Conservation (phyloP, 1,140 invertebrate genomes). For the Coelopa frigida region DNA sequence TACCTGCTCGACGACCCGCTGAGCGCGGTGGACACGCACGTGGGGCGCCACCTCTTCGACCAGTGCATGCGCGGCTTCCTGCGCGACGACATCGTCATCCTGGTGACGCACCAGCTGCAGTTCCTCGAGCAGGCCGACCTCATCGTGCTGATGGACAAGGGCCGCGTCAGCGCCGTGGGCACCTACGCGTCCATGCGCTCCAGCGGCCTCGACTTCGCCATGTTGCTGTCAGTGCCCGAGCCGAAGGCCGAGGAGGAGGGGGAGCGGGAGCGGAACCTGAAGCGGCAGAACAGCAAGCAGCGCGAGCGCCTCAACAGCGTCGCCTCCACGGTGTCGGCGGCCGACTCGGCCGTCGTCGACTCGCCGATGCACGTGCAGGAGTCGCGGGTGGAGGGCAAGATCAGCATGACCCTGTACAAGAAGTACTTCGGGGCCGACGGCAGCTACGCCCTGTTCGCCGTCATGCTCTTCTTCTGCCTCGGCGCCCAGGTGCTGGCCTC, state of each 20-base stretch:
- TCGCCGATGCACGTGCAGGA: constrained; percentile 49
- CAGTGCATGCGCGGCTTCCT: constrained; percentile 63
- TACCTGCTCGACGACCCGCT: constrained; percentile 80
- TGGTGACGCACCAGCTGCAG: constrained; percentile 81
- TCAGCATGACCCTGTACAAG: constrained; percentile 52
- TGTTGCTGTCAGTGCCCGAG: constrained; percentile 50
- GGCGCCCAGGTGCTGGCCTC: constrained; percentile 57
- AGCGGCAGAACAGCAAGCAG: constrained; percentile 27
- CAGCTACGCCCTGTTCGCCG: constrained; percentile 46
- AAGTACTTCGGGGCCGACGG: constrained; percentile 56
- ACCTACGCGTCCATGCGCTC: constrained; percentile 55
- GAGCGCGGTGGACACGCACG: constrained; percentile 68
- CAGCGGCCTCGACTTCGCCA: constrained; percentile 58
- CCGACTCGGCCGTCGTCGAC: constrained; percentile 53
- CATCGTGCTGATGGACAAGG: constrained; percentile 58
- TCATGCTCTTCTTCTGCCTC: constrained; percentile 46
- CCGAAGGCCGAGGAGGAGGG: constrained; percentile 31
- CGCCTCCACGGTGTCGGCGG: constrained; percentile 48
- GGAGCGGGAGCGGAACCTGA: constrained; percentile 19
- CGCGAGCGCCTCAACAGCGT: constrained; percentile 45
- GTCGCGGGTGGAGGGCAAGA: constrained; percentile 49
- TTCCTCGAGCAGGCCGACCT: constrained; percentile 70
- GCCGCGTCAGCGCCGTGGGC: constrained; percentile 52
- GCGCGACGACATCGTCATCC: constrained; percentile 60
- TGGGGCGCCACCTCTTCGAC: constrained; percentile 62